Evolutionary conservation across 2,797 vertebrate species (phyloP), one percentile per base, ranked within the genome.

Genomic region (Anguilla pacifica): DNA sequence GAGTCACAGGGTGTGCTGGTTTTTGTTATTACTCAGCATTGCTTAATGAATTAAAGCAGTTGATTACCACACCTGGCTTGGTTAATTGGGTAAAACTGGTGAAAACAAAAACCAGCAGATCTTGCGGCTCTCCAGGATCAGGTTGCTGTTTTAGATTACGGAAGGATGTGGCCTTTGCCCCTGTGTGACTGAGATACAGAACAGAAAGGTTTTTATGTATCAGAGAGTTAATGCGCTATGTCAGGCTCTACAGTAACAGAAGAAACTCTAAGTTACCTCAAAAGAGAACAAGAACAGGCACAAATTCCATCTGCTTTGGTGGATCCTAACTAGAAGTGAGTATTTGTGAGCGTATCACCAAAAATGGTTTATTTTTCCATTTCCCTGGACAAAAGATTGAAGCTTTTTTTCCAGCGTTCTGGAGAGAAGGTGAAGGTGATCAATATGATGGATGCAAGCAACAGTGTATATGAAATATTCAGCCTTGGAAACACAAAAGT

Each of bases 21-120:
- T 95, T 95, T 96, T 94, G 90, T 90, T 92, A 92, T 92, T 94
- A 90, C 90, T 61, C 61, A 25, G 22, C 6, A 19, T 25, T 61
- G 17, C 19, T 6, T 5, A 61, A 19, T 2, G 4, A 61, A 19
- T 61, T 46, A 46, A 61, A 61, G 59, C 53, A 55, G 9, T 15
- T 55, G 53, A 55, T 55, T 55, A 55, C 2, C 53, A 11, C 13
- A 55, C 53, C 53, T 55, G 53, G 53, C 13, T 55, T 55, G 43
- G 43, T 46, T 17, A 59, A 59, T 59, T 59, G 17, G 57, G 15
- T 59, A 59, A 59, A 59, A 59, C 3, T 19, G 15, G 15, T 59
- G 17, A 59, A 59, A 19, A 59, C 57, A 59, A 59, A 59, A 59
- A 55, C 7, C 57, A 19, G 17, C 17, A 59, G 57, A 59, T 59